These are phyloP conservation scores for Sebastes cheni DNA, from an alignment of 2,797 vertebrate species.

Conservation along the genomic window DNA sequence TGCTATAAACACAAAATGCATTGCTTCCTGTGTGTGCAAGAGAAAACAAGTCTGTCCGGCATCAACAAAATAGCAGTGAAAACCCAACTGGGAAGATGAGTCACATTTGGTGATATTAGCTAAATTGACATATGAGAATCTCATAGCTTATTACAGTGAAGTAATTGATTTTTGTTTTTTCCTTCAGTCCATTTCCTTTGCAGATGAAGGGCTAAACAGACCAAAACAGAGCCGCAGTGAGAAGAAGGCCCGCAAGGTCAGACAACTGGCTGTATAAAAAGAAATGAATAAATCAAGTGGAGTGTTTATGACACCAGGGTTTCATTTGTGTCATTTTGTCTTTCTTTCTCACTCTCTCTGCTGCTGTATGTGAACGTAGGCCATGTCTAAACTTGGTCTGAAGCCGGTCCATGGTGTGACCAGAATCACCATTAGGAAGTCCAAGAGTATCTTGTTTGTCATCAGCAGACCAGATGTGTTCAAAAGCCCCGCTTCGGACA, in stretches of 20 bases:
- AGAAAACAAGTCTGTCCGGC: too few relatives aligned
- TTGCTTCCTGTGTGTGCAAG: too few relatives aligned
- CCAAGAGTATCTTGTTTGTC: constrained; percentile 98
- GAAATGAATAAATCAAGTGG: not conserved
- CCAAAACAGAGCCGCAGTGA: constrained; percentile 97
- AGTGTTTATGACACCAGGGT: not conserved
- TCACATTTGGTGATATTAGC: too few relatives aligned
- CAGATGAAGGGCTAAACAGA: constrained; percentile 89
- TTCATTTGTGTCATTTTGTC: not conserved
- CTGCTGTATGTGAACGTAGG: constrained; percentile 76
- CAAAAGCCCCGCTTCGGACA: constrained; percentile 97
- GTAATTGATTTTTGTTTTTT: not conserved
- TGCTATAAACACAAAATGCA: not conserved
- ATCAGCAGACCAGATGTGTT: constrained; percentile 97
- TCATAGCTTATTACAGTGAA: not conserved
- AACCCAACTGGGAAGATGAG: too few relatives aligned
- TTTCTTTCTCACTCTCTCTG: not conserved
- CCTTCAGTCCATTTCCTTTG: constrained; percentile 81
- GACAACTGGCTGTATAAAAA: constrained; percentile 22
- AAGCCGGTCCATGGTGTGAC: constrained; percentile 96
- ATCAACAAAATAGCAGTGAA: too few relatives aligned
- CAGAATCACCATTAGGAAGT: constrained; percentile 97
- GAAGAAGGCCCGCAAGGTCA: constrained; percentile 97
- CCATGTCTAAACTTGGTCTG: constrained; percentile 97
- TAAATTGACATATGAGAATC: not conserved